A percentile compares a stretch with the other conserved stretches of the same genome.
Evolutionary conservation across 2,888 invertebrate species (phyloP).

Genomic region (Dynastes hyllus): DNA sequence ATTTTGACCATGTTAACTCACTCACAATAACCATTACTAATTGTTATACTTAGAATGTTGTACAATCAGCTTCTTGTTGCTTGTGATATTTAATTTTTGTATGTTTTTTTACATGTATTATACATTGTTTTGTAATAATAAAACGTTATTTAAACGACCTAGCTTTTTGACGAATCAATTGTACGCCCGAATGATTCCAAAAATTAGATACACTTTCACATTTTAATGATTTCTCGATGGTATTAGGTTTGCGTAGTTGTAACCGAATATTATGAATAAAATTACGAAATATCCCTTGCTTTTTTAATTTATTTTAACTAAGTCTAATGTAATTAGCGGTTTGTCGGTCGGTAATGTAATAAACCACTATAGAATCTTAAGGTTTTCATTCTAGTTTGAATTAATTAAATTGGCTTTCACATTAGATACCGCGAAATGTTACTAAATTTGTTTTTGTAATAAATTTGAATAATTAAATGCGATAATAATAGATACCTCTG

Average conservation of each 20-base stretch:
- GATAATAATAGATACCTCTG: too few species aligned
- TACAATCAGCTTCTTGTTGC: slow-evolving; percentile 24
- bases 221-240: slow-evolving; percentile 18
- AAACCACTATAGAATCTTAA: neutral
- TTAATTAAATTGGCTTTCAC: slow-evolving; percentile 7
- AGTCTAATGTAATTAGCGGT: neutral
- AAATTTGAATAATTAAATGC: too few species aligned
- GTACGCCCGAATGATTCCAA: neutral
- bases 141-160: slow-evolving; percentile 23
- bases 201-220: slow-evolving; percentile 24
- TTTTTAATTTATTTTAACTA: neutral
- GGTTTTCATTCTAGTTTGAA: neutral
- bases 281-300: neutral
- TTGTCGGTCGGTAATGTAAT: neutral
- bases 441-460: too few species aligned
- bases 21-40: slow-evolving; percentile 4
- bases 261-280: neutral
- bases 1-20: slow-evolving; percentile 12
- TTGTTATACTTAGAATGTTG: slow-evolving; percentile 7
- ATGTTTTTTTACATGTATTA: slow-evolving; percentile 29
- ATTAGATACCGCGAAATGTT: neutral
- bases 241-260: neutral
- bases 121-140: slow-evolving; percentile 38
- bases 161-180: neutral
- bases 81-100: slow-evolving; percentile 41